These are phyloP conservation scores for Paracanthobrama guichenoti DNA, from an alignment of 2,113 vertebrate species.

Conservation along the genomic window DNA sequence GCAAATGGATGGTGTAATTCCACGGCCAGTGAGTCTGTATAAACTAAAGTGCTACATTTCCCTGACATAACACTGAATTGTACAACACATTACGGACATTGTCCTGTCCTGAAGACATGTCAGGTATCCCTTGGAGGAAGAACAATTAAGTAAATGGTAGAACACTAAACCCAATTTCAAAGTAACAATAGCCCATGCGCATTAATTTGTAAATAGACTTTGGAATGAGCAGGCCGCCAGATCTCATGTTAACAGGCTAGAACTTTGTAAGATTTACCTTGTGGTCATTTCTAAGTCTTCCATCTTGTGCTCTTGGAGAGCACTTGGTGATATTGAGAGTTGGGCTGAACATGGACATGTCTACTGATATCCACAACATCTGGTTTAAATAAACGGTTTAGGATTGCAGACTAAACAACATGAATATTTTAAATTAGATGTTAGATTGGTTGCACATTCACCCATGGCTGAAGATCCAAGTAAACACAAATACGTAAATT, in stretches of 20 bases:
- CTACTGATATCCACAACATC: constrained; percentile 19
- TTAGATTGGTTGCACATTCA: constrained; percentile 12
- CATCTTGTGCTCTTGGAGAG: neutral
- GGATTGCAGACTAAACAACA: constrained; percentile 18
- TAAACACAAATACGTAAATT: neutral
- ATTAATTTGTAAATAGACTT: constrained; percentile 74
- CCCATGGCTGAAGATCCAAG: constrained; percentile 5
- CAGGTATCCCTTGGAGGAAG: constrained; percentile 20
- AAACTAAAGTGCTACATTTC: constrained; percentile 3
- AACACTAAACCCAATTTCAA: constrained; percentile 75
- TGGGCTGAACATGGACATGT: constrained; percentile 7
- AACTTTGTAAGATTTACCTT: constrained; percentile 48
- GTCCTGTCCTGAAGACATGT: neutral
- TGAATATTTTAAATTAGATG: constrained; percentile 24
- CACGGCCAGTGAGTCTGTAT: neutral
- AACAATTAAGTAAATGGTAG: constrained; percentile 77
- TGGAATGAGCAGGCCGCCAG: constrained; percentile 57
- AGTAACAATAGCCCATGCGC: constrained; percentile 69
- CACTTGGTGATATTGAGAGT: constrained; percentile 6
- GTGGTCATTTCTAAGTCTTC: neutral
- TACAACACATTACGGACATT: neutral
- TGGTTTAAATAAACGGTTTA: constrained; percentile 20
- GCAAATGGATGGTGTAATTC: constrained; percentile 16
- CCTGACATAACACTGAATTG: constrained; percentile 31
- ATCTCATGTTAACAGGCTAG: constrained; percentile 57